These are phyloP conservation scores for Melanotaenia trifasciata DNA, from an alignment of 2,797 vertebrate genomes.

Conservation along the genomic window DNA sequence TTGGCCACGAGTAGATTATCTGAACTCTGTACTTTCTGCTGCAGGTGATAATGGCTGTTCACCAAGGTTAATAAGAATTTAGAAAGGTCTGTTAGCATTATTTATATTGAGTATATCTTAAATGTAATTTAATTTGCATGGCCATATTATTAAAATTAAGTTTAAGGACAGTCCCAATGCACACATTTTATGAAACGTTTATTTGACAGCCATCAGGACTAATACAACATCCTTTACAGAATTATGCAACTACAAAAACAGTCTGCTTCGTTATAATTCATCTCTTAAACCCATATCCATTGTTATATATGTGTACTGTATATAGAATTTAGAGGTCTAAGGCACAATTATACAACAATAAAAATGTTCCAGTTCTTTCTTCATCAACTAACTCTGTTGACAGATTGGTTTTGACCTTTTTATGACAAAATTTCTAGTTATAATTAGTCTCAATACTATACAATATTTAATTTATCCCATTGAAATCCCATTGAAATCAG, in stretches of 20 bases:
- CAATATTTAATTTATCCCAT: too few relatives aligned
- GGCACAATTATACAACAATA: constrained; percentile 10
- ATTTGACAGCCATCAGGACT: background rate
- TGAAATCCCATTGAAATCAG: too few relatives aligned
- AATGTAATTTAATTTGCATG: background rate
- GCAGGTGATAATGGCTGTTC: background rate
- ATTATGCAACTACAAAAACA: background rate
- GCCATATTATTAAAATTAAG: background rate
- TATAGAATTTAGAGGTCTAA: background rate
- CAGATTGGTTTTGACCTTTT: constrained; percentile 9
- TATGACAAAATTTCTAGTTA: background rate
- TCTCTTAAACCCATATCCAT: background rate
- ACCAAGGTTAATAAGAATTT: background rate
- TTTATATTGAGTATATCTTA: background rate
- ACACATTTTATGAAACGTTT: background rate
- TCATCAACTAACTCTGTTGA: constrained; percentile 7
- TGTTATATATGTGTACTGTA: background rate
- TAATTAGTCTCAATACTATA: background rate
- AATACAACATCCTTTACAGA: background rate
- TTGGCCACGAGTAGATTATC: background rate
- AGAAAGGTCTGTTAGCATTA: background rate
- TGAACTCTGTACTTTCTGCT: background rate
- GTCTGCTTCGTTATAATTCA: background rate
- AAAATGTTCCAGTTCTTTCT: background rate
- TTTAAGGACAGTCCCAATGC: background rate